Evolutionary conservation across 2,113 vertebrate genomes (phyloP), one percentile per base, ranked within the genome.

Genomic region (Dinomys branickii): DNA sequence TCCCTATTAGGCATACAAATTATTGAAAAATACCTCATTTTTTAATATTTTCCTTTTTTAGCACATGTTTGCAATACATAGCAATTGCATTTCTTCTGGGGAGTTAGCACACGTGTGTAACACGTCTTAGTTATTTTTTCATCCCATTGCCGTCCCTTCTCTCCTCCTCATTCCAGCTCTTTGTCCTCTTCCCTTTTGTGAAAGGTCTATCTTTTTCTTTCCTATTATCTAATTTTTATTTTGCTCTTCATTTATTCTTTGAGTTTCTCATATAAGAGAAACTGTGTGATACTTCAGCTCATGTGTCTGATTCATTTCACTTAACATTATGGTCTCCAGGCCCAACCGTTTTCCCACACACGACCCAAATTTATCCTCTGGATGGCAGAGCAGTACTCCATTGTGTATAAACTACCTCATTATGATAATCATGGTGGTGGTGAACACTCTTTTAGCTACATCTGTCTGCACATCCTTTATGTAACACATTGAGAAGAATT

Each of bases 1-100:
- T 82, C 92, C 26, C 20, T 87, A 14, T 47, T 85, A 89, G 65
- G 71, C 35, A 87, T 61, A n/a, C 26, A 95, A 63, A 82, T 91
- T 87, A 33, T 61, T 93, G 30, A 80, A 50, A 35, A 77, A 30
- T 28, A 77, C 12, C 2, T 13, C 73, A 16, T 16, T 78, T 71
- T 78, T 50, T 47, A 50, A 47, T 17, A 78, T 33, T 50, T 50
- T 30, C 17, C 14, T 78, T 50, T 50, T 78, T 50, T 78, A 17
- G 41, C 47, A 50, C 71, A 41, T 14, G 26, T 78, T 30, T 50
- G 14, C 3, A 50, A 16, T 50, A 4, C 73, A 33, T 50, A 33
- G 8, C 6, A 14, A 78, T 9, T 30, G 14, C 28, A 16, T 50
- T 50, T 50, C 44, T 78, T 16, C 6, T 77, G 73, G 44, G 41